Evolutionary conservation across 2,797 vertebrate genomes (phyloP).

Genomic region (Neopelma chrysocephalum): DNA sequence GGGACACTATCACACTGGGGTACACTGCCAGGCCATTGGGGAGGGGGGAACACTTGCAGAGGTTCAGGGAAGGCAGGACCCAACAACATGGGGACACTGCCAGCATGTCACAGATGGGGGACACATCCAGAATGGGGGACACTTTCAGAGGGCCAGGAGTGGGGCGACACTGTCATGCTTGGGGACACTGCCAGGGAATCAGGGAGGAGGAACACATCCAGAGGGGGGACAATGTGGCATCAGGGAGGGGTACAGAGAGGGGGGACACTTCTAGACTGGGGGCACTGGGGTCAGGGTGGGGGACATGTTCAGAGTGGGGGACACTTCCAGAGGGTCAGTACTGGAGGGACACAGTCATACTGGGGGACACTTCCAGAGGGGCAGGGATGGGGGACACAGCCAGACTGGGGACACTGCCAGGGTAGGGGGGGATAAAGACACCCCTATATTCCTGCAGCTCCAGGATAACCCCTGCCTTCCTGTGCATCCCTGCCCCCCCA

Average conservation of each 20-base stretch:
- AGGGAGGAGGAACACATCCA: neutral
- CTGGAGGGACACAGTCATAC: neutral
- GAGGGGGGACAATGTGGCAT: neutral
- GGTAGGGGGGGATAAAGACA: neutral
- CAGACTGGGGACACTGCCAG: no score
- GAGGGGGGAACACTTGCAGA: neutral
- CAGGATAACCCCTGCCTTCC: no score
- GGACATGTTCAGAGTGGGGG: neutral
- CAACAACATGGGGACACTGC: neutral
- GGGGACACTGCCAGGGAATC: neutral
- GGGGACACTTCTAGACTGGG: neutral
- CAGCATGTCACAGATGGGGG: neutral
- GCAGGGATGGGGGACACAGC: no score
- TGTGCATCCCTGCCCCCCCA: rapidly evolving
- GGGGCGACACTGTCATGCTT: neutral
- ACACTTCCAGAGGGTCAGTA: neutral
- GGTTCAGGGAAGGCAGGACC: neutral
- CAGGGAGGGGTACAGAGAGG: neutral
- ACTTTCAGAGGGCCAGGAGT: neutral
- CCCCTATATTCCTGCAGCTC: neutral
- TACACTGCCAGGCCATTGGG: neutral
- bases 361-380: no score
- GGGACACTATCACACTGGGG: neutral
- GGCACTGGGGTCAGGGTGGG: neutral
- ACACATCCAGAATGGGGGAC: neutral